Evolutionary conservation across 2,113 vertebrate genomes (phyloP).

Genomic region (Excalfactoria chinensis): DNA sequence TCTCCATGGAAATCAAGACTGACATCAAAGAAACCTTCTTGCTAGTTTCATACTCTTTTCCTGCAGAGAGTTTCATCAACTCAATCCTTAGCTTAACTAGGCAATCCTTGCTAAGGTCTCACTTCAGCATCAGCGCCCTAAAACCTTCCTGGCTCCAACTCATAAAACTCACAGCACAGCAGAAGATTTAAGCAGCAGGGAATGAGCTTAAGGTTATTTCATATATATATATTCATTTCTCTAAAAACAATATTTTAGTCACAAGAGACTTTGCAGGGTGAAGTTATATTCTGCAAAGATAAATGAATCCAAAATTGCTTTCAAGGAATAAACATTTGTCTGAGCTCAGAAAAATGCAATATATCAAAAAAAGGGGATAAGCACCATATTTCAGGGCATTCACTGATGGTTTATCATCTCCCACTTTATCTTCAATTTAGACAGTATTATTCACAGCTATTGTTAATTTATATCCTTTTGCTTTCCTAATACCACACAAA

Average conservation of each 20-base stretch:
- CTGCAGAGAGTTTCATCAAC: not conserved
- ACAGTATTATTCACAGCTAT: not conserved
- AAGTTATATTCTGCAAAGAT: conserved; percentile 43
- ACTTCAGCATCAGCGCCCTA: not conserved
- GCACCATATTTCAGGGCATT: not conserved
- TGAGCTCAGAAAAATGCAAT: conserved; percentile 25
- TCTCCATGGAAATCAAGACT: not conserved
- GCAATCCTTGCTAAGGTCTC: not conserved
- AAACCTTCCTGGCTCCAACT: not conserved
- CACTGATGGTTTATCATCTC: not conserved
- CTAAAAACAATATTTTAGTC: conserved; percentile 37
- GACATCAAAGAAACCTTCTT: not conserved
- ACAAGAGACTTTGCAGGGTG: not conserved
- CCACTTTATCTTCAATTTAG: conserved; percentile 7
- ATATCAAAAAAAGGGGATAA: not conserved
- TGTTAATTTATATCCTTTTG: not conserved
- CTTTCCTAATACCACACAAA: not conserved
- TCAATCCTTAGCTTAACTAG: not conserved
- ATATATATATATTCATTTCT: not conserved
- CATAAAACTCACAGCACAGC: not conserved
- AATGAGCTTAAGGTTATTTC: not conserved
- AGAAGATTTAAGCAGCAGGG: not conserved
- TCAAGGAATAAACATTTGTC: conserved; percentile 26
- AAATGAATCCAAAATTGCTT: conserved; percentile 46
- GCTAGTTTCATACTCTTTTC: not conserved